Conservation (phyloP, 1,140 invertebrate genomes). For the Triops cancriformis region DNA sequence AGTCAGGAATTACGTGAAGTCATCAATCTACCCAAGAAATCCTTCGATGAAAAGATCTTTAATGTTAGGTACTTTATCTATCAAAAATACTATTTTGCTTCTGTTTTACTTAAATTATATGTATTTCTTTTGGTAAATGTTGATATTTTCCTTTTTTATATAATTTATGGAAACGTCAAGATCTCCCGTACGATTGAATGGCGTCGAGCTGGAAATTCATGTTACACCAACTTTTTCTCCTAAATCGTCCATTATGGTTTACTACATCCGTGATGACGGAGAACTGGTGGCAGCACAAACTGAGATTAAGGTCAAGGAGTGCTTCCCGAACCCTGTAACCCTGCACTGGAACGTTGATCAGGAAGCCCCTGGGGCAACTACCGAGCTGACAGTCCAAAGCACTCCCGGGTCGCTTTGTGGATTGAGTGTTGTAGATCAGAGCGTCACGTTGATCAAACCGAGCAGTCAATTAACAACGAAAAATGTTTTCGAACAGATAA, state of each 20-base stretch:
- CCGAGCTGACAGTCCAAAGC: not conserved
- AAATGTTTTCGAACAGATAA: not conserved
- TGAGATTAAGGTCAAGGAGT: not conserved
- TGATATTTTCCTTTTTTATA: too few species aligned
- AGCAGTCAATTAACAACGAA: not conserved
- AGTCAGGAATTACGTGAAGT: not conserved
- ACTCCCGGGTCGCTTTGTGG: conserved; percentile 16
- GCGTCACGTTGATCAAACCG: not conserved
- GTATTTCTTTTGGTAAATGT: too few species aligned
- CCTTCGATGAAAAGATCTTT: too few species aligned
- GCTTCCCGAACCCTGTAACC: not conserved
- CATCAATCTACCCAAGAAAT: too few species aligned
- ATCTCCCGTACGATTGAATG: not conserved
- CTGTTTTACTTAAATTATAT: too few species aligned
- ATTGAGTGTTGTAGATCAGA: conserved; percentile 1
- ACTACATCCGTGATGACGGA: not conserved
- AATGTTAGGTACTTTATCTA: too few species aligned
- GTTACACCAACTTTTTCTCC: not conserved
- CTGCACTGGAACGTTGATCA: not conserved
- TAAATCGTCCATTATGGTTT: not conserved
- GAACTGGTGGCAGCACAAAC: not conserved
- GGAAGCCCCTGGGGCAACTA: not conserved
- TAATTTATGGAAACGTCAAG: not conserved
- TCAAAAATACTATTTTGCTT: too few species aligned
- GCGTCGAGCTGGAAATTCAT: not conserved